Base-by-base conservation (phyloP, 1,140 invertebrate genomes). In the Protaetia brevitarsis region DNA sequence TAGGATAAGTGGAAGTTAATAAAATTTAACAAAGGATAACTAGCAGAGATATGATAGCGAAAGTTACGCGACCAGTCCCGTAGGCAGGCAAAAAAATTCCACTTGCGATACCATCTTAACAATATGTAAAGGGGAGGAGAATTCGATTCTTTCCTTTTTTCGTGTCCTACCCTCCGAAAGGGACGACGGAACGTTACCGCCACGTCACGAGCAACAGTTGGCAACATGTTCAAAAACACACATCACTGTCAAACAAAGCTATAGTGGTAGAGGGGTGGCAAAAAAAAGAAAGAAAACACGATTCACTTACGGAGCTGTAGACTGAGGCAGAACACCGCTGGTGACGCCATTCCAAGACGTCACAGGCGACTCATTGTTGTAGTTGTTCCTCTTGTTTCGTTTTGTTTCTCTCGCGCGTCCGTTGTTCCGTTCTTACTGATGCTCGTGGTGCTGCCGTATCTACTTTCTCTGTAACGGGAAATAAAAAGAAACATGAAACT, bases 311-410 rank as follows among this genome's bases (percentile, higher is more conserved):
- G 65, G 51, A 67, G 60, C 62, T 69, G 66, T 31, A 71, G 63
- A 67, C 66, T 69, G 41, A 71, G 36, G 65, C 70, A 69, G 64
- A 67, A 71, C 23, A 71, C 65, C 57, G 70, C 66, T 45, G 70
- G 67, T 63, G 70, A 71, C 66, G 70, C 66, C 70, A 71, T 71
- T 51, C 41, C 41, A 51, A 51, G 41, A 51, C 41, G 41, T 51
- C 41, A 51, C 41, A 68, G 61, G 19, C 41, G 26, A 51, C 41
- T 51, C 41, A 51, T 51, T 51, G 41, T 51, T 51, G 41, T 45
- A 13, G 37, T 45, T 45, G 13, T 51, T 51, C 6, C 41, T 19
- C 41, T 13, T 19, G 11, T 45, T 51, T 19, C 41, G 41, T 19
- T 23, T n/a, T 13, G 21, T 19, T 45, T 19, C 41, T 51, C 19